phyloP scores from a whole-genome alignment of 2,113 vertebrate genomes.

The Dendrocopos noguchii region DNA sequence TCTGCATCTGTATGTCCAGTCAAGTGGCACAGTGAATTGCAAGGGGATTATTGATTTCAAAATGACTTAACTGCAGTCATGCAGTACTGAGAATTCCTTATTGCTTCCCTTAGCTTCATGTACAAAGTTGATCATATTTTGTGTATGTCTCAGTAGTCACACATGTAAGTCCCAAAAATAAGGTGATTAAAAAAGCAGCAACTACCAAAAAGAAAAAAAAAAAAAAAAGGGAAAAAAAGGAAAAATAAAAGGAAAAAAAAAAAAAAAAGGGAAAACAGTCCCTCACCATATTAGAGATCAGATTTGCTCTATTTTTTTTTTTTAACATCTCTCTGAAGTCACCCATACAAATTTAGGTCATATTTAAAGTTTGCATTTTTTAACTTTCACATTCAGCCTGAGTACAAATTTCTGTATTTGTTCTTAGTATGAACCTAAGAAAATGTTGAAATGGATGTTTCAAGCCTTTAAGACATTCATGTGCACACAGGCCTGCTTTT shows the following conservation, averaged over 20 bases:
- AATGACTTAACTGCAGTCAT: conserved; percentile 65
- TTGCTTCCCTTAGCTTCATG: conserved; percentile 39
- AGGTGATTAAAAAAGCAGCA: conserved; percentile 41
- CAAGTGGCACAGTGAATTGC: conserved; percentile 64
- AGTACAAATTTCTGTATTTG: neutral
- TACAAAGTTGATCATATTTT: conserved; percentile 53
- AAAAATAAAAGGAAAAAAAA: too few species aligned
- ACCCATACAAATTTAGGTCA: neutral
- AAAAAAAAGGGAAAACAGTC: neutral
- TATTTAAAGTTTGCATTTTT: neutral
- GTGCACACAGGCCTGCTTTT: neutral
- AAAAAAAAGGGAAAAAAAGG: neutral
- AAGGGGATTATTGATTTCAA: conserved; percentile 65
- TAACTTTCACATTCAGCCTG: neutral
- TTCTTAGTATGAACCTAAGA: neutral
- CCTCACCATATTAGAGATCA: neutral
- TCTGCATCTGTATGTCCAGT: conserved; percentile 67
- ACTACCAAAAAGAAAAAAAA: neutral
- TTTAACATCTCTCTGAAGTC: neutral
- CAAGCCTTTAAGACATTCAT: neutral
- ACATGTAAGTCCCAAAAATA: conserved; percentile 36
- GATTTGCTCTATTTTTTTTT: neutral
- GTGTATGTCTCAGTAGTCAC: conserved; percentile 21
- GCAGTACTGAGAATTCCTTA: conserved; percentile 47
- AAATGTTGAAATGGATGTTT: neutral